A percentile compares a stretch with the other conserved stretches of the same genome.
phyloP scores from a whole-genome alignment of 2,888 invertebrate genomes.

The Papilio protenor region DNA sequence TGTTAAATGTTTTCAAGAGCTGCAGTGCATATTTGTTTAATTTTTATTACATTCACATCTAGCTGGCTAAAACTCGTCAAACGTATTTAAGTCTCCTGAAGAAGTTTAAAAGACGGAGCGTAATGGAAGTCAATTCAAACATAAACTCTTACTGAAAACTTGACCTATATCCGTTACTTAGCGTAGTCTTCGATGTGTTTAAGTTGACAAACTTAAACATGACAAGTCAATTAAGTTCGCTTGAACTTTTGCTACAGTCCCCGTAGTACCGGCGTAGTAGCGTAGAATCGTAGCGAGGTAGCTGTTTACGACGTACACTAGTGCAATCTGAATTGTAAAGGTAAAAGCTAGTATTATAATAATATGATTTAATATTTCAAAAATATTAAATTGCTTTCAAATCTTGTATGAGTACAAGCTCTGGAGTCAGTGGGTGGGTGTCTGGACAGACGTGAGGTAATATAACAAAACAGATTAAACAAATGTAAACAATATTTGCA shows the following conservation, averaged over 20 bases:
- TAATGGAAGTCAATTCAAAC: background rate
- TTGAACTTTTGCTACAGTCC: background rate
- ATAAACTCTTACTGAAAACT: background rate
- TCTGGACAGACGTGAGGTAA: too few relatives aligned
- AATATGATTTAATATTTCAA: too few relatives aligned
- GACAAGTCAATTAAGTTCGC: slow-evolving; percentile 10
- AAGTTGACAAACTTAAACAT: slow-evolving; percentile 4
- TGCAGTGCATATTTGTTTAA: background rate
- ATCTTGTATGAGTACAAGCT: too few relatives aligned
- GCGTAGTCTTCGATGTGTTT: background rate
- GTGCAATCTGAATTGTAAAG: background rate
- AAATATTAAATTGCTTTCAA: too few relatives aligned
- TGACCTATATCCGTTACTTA: background rate
- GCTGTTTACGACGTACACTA: background rate
- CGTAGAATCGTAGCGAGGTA: background rate
- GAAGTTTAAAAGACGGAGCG: background rate
- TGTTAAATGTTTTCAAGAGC: slow-evolving; percentile 7
- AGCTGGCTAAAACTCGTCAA: background rate
- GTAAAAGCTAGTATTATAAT: background rate
- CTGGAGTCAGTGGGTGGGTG: too few relatives aligned
- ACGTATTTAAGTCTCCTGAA: background rate
- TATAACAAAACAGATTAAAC: too few relatives aligned
- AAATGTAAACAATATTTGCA: too few relatives aligned
- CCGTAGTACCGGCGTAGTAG: background rate
- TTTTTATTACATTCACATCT: background rate